Evolutionary conservation across 1,140 invertebrate species (phyloP), one percentile per base, ranked within the genome.

Genomic region (Orchestia grillus): DNA sequence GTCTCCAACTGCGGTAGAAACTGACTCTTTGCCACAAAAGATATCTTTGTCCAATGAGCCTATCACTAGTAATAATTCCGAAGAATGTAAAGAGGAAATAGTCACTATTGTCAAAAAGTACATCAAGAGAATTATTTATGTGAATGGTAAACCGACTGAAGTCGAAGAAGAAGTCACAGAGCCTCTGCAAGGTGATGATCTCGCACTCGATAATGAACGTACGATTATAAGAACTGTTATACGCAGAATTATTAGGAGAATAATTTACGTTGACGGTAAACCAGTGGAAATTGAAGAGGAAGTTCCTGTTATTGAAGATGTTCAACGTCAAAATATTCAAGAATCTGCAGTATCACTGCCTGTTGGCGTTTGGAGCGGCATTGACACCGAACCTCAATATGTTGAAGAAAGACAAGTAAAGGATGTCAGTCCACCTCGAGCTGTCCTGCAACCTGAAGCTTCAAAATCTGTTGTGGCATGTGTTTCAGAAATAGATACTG

Each of bases 71-170:
- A 77, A 77, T 28, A 28, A 77, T 23, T 57, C 87, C 42, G 57
- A 87, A 19, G 87, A 94, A 95, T 40, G 43, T 87, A 47, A 95
- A 95, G 88, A 90, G 36, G 41, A 77, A 95, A 87, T 88, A 47
- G 62, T 94, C 19, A 96, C 96, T 43, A 96, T 96, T 42, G 87
- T 94, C 41, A 96, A 95, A 90, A 96, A 62, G 53, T 53, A 95
- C 41, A 96, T 96, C 44, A 96, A 95, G 36, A 96, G 94, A 77
- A 96, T 95, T 53, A 77, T 96, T 62, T 77, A 96, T n/a, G 57
- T 96, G 53, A 92, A 96, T 96, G 96, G 96, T n/a, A 87, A 96
- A 57, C 96, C 95, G 62, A 92, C 96, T 40, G 96, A 96, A 57
- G 90, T 77, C 16, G 96, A 96, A 91, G 77, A 96, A 42, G 95